Conservation (phyloP, 2,113 vertebrate genomes). For the Chascanopsetta lugubris region DNA sequence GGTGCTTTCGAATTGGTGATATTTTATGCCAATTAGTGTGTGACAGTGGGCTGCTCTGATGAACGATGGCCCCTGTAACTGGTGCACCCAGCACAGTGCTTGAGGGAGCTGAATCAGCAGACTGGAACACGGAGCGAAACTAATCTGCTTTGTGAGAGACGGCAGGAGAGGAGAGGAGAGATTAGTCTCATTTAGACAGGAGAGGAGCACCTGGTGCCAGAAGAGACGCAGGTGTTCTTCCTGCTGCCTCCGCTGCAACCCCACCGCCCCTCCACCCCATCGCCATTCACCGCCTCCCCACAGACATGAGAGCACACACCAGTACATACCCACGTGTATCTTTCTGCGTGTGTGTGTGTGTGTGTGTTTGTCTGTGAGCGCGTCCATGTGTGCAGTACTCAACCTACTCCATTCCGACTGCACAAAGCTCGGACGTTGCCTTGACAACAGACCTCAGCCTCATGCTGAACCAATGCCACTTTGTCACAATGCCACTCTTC, state of each 20-base stretch:
- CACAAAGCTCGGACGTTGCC: slow-evolving; percentile 71
- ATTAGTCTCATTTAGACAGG: slow-evolving; percentile 79
- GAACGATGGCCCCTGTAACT: slow-evolving; percentile 77
- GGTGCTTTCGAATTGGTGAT: slow-evolving; percentile 79
- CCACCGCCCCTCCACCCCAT: slow-evolving; percentile 52
- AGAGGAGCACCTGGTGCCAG: slow-evolving; percentile 78
- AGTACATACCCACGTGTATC: slow-evolving; percentile 21
- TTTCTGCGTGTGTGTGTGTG: neutral
- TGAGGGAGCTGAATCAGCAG: slow-evolving; percentile 77
- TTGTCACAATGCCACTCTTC: slow-evolving; percentile 66
- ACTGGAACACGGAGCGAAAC: slow-evolving; percentile 75
- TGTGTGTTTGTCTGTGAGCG: neutral
- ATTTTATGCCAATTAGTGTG: slow-evolving; percentile 85
- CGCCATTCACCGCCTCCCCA: slow-evolving; percentile 52
- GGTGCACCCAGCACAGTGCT: slow-evolving; percentile 69
- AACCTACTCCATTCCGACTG: slow-evolving; percentile 40
- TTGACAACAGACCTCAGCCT: slow-evolving; percentile 71
- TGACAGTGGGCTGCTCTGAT: slow-evolving; percentile 77
- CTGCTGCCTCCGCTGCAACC: slow-evolving; percentile 64
- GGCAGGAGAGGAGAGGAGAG: slow-evolving; percentile 72
- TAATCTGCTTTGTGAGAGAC: slow-evolving; percentile 79
- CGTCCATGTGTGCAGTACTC: slow-evolving; percentile 33
- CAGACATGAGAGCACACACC: slow-evolving; percentile 56
- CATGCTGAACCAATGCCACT: slow-evolving; percentile 71
- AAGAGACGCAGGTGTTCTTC: slow-evolving; percentile 81